Evolutionary conservation across 2,888 invertebrate species (phyloP).

Genomic region (Malthinus seriepunctatus): DNA sequence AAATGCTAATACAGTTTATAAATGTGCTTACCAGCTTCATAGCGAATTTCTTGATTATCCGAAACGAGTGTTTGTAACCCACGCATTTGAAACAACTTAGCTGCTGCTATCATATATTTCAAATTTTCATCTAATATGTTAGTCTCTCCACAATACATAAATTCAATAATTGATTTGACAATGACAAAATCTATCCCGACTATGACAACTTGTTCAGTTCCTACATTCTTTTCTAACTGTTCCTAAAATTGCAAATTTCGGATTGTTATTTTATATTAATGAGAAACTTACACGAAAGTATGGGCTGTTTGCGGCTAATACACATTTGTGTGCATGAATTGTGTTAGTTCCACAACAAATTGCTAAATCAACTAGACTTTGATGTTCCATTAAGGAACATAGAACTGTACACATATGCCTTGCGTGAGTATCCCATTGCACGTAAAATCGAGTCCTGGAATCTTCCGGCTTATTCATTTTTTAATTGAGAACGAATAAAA

Average conservation of each 20-base stretch:
- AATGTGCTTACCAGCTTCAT: slow-evolving; percentile 33
- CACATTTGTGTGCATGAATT: slow-evolving; percentile 73
- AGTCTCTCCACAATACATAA: slow-evolving; percentile 78
- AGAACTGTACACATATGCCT: slow-evolving; percentile 69
- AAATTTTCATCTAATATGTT: slow-evolving; percentile 69
- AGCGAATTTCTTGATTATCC: slow-evolving; percentile 47
- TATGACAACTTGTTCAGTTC: slow-evolving; percentile 63
- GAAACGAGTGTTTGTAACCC: slow-evolving; percentile 62
- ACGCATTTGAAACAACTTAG: slow-evolving; percentile 70
- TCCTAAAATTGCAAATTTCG: slow-evolving; percentile 52
- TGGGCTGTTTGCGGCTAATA: slow-evolving; percentile 72
- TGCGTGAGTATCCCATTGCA: slow-evolving; percentile 73
- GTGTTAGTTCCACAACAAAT: slow-evolving; percentile 76
- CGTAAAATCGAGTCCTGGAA: slow-evolving; percentile 35
- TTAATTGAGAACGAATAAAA: background rate
- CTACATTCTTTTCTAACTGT: slow-evolving; percentile 60
- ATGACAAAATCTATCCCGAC: slow-evolving; percentile 73
- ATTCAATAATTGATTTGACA: slow-evolving; percentile 72
- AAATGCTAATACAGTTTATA: too few species aligned
- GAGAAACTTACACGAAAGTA: slow-evolving; percentile 67
- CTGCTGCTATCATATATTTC: slow-evolving; percentile 70
- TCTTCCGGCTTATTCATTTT: slow-evolving; percentile 35
- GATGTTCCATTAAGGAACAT: slow-evolving; percentile 72
- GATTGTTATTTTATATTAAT: background rate
- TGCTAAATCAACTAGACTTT: slow-evolving; percentile 74